Evolutionary conservation across 2,113 vertebrate species (phyloP).

Genomic region (Barbus barbus): DNA sequence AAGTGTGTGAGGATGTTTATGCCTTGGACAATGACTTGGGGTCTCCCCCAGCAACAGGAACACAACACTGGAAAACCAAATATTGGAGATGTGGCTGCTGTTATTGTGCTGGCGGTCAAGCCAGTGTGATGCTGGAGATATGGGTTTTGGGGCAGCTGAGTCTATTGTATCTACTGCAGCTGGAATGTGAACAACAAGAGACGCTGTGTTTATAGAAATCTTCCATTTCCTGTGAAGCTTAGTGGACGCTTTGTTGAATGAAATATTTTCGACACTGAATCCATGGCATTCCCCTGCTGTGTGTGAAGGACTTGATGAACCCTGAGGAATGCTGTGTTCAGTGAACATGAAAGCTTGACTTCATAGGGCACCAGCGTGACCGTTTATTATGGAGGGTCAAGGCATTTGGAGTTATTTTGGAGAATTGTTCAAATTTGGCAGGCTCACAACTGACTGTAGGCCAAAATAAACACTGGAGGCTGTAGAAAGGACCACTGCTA

Average conservation of each 20-base stretch:
- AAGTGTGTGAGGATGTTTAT: slow-evolving; percentile 41
- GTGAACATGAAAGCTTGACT: slow-evolving; percentile 13
- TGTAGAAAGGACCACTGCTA: background rate
- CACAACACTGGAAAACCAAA: slow-evolving; percentile 38
- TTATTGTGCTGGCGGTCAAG: background rate
- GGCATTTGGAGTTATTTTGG: slow-evolving; percentile 8
- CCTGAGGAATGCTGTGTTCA: background rate
- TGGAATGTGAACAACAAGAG: slow-evolving; percentile 31
- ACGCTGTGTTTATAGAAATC: slow-evolving; percentile 19
- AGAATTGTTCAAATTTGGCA: background rate
- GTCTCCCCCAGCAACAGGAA: slow-evolving; percentile 26
- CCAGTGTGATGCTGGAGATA: background rate
- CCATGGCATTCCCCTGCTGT: slow-evolving; percentile 13
- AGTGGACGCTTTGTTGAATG: slow-evolving; percentile 30
- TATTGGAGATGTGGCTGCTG: background rate
- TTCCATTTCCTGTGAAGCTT: slow-evolving; percentile 8
- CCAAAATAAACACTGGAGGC: background rate
- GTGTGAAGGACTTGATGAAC: background rate
- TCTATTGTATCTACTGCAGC: slow-evolving; percentile 13
- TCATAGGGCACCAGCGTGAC: background rate
- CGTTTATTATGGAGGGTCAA: background rate
- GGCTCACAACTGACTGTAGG: background rate
- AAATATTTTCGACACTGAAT: slow-evolving; percentile 13
- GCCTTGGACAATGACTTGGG: slow-evolving; percentile 31
- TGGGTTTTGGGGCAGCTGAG: background rate